Evolutionary conservation across 23 tunicate genomes (phyloP).

Genomic region (Trididemnum miniatum): DNA sequence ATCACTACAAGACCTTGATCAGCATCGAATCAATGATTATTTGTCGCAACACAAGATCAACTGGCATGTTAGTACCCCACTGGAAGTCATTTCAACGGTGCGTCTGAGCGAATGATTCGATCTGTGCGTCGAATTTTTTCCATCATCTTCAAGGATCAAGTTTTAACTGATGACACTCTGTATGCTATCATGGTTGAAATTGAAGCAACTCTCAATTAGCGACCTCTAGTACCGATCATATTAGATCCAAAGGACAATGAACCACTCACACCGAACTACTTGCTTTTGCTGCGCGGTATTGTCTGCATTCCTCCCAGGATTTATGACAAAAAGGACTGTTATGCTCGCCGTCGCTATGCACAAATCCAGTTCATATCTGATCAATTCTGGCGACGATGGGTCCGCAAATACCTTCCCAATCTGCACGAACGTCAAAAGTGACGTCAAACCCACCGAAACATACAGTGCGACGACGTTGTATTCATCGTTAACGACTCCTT

Average conservation of each 20-base stretch:
- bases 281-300: slow-evolving; percentile 5
- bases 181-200: slow-evolving; percentile 20
- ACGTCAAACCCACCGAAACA: not conserved
- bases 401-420: not conserved
- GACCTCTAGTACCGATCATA: slow-evolving; percentile 18
- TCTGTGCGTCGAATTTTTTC: slow-evolving; percentile 36
- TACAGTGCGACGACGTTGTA: not conserved
- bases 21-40: slow-evolving; percentile 16
- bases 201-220: slow-evolving; percentile 14
- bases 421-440: not conserved
- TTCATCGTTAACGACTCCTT: not conserved
- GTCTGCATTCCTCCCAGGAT: slow-evolving; percentile 24
- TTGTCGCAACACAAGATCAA: slow-evolving; percentile 10
- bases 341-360: slow-evolving; percentile 7
- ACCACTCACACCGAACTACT: slow-evolving; percentile 41
- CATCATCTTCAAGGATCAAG: not conserved
- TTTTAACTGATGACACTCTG: slow-evolving; percentile 22
- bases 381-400: slow-evolving; percentile 1
- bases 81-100: slow-evolving; percentile 50
- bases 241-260: slow-evolving; percentile 30
- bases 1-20: slow-evolving; percentile 24
- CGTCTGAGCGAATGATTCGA: slow-evolving; percentile 53
- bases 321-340: slow-evolving; percentile 39
- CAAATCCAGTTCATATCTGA: slow-evolving; percentile 8
- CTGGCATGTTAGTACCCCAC: slow-evolving; percentile 35